Conservation (phyloP, 2,888 invertebrate genomes). For the Eristalis intricaria region DNA sequence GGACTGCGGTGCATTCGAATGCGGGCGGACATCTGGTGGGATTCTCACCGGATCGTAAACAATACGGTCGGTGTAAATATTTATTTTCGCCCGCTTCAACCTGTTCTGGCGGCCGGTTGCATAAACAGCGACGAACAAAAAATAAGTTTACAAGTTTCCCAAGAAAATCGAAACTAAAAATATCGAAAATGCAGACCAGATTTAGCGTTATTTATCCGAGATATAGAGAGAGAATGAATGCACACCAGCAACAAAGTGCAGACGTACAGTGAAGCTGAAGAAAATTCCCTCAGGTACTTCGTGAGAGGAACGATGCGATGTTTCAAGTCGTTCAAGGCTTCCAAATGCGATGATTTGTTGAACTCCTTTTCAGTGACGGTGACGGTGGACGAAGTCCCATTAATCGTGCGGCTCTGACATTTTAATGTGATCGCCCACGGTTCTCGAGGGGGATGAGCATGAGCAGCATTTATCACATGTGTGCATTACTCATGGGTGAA, state of each 20-base stretch:
- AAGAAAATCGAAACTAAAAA: conserved; percentile 21
- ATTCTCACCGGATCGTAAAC: not conserved
- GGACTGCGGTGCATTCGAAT: not conserved
- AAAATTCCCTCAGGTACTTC: not conserved
- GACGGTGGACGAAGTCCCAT: not conserved
- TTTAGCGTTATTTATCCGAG: conserved; percentile 13
- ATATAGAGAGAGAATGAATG: not conserved
- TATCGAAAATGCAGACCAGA: conserved; percentile 3
- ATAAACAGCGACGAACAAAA: conserved; percentile 11
- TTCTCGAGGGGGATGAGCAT: not conserved
- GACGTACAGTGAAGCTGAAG: conserved; percentile 6
- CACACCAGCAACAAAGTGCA: not conserved
- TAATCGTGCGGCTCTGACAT: not conserved
- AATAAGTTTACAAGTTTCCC: conserved; percentile 12
- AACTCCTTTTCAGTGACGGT: not conserved
- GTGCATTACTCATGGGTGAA: too few relatives aligned
- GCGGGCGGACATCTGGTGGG: not conserved
- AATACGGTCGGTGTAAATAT: conserved; percentile 6
- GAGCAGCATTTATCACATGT: too few relatives aligned
- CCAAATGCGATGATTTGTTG: not conserved
- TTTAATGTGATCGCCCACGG: not conserved
- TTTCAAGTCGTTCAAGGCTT: not conserved
- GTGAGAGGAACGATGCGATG: too few relatives aligned
- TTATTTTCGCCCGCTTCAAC: conserved; percentile 22
- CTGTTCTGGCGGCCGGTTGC: conserved; percentile 3